Base-by-base conservation (phyloP, 2,888 invertebrate genomes). In the Drosophila affinis region DNA sequence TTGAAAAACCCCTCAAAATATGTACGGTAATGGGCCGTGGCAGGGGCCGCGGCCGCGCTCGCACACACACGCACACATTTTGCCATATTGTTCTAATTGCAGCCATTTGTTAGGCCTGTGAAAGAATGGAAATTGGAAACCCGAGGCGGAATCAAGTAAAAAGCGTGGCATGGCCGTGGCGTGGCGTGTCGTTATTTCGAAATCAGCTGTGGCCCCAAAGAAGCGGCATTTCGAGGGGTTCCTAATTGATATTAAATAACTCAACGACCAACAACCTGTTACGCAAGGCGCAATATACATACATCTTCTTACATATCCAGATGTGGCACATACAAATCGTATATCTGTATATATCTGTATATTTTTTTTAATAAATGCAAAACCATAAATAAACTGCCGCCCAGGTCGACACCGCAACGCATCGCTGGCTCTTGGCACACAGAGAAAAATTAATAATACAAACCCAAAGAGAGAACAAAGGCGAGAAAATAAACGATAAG, bases 61-160 rank as follows among this genome's bases (percentile, higher is more conserved):
- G 34, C 6, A 14, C 39, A 7, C 39, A 72, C 6, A 14, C 39
- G 2, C 39, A 72, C 69, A 76, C 84, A 78, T 77, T 77, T 78
- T 72, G 84, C 84, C 83, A 83, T 79, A 83, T 87, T 84, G 84
- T 84, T 87, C 87, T 84, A 84, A 84, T 84, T 84, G 83, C 87
- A 71, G 73, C 72, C 87, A 84, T 84, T 84, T 84, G 87, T 84
- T 84, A 21, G 69, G 59, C 45, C 47, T 62, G 44, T 49, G 21
- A 58, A 29, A 9, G 34, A 27, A 46, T 44, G 44, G 17, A 54
- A 48, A 63, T 44, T 18, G 46, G 29, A 39, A 10, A 49, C 53
- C 9, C 44, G 46, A 59, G 39, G 48, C 53, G 49, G 61, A 77
- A 73, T 73, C 67, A 79, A 83, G 65, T 77, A 71, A 83, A 83